These are phyloP conservation scores for Ditula angustiorana DNA, from an alignment of 2,888 invertebrate species.

Conservation along the genomic window DNA sequence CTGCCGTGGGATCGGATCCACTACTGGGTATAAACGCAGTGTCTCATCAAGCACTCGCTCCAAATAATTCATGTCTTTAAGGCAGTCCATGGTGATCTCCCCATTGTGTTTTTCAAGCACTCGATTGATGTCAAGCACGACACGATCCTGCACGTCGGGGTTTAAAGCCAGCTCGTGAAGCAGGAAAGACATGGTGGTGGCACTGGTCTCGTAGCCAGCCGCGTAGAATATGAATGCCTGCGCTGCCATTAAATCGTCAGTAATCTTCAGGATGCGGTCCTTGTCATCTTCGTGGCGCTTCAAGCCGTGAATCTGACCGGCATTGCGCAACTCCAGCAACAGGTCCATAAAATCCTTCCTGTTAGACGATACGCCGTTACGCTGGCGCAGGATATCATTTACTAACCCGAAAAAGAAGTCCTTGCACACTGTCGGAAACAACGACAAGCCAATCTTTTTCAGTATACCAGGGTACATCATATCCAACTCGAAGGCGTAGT, in stretches of 20 bases:
- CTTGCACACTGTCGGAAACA: constrained; percentile 26
- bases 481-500: constrained; percentile 25
- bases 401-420: constrained; percentile 38
- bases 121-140: constrained; percentile 19
- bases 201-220: constrained; percentile 58
- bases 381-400: constrained; percentile 26
- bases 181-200: constrained; percentile 51
- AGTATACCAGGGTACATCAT: constrained; percentile 34
- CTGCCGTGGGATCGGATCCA: constrained; percentile 35
- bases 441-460: constrained; percentile 28
- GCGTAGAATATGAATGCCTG: constrained; percentile 45
- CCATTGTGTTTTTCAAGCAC: constrained; percentile 5
- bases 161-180: constrained; percentile 48
- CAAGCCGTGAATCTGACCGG: constrained; percentile 26
- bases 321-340: constrained; percentile 30
- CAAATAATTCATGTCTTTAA: constrained; percentile 36
- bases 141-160: constrained; percentile 36
- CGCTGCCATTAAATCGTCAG: constrained; percentile 40
- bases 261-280: constrained; percentile 28
- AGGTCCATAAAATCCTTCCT: constrained; percentile 41
- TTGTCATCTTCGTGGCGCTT: constrained; percentile 26
- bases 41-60: constrained; percentile 39
- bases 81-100: constrained; percentile 9
- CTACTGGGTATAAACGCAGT: constrained; percentile 39
- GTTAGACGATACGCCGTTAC: constrained; percentile 18